phyloP scores from a whole-genome alignment of 2,888 invertebrate species.

The Fabriciana adippe region DNA sequence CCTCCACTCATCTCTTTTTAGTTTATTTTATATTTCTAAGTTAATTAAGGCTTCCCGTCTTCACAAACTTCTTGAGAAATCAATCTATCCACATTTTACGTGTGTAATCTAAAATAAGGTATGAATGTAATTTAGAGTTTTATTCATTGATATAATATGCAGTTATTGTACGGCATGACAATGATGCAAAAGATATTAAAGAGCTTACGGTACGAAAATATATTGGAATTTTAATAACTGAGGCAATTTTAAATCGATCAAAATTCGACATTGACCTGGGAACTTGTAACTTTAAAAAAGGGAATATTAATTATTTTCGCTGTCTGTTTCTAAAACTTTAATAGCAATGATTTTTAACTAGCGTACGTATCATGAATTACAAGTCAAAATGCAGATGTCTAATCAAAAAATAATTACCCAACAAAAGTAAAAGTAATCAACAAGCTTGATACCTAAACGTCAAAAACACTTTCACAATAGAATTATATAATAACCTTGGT shows the following conservation, averaged over 20 bases:
- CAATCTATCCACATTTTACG: conserved; percentile 53
- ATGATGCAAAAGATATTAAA: not conserved
- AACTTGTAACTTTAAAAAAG: conserved; percentile 16
- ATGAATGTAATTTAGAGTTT: not conserved
- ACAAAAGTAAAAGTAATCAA: conserved; percentile 64
- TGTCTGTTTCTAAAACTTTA: not conserved
- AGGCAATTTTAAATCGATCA: conserved; percentile 41
- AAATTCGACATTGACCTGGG: conserved; percentile 47
- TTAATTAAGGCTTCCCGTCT: conserved; percentile 6
- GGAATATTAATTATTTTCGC: not conserved
- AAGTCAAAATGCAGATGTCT: conserved; percentile 29
- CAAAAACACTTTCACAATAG: conserved; percentile 49
- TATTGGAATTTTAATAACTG: conserved; percentile 21
- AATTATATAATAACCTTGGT: conserved; percentile 46
- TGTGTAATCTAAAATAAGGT: conserved; percentile 58
- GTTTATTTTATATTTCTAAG: conserved; percentile 7
- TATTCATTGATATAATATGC: conserved; percentile 37
- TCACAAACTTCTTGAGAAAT: conserved; percentile 20
- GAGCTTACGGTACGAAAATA: conserved; percentile 23
- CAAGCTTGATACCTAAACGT: conserved; percentile 60
- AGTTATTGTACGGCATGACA: conserved; percentile 53
- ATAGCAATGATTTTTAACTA: not conserved
- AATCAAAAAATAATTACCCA: conserved; percentile 36
- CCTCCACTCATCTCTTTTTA: conserved; percentile 63
- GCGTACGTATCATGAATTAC: not conserved